phyloP scores from a whole-genome alignment of 2,113 vertebrate genomes.

The Heterotilapia buettikoferi region DNA sequence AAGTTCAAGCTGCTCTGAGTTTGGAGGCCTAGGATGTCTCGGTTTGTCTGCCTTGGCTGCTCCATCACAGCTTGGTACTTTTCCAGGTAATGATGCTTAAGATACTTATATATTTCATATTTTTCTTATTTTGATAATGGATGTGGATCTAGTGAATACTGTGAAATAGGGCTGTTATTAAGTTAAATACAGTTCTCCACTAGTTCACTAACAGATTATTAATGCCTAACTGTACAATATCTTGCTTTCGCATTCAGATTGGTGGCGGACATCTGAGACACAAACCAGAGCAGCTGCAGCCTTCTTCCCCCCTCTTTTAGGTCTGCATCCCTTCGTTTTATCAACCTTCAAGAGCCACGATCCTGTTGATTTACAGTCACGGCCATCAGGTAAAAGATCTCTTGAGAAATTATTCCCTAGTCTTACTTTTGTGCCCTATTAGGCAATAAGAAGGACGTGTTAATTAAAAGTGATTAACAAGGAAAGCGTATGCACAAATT shows the following conservation, averaged over 20 bases:
- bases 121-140: not conserved
- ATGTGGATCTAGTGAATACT: not conserved
- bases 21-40: constrained; percentile 82
- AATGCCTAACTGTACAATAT: not conserved
- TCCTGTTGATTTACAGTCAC: constrained; percentile 74
- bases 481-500: not conserved
- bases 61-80: constrained; percentile 77
- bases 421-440: not conserved
- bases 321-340: constrained; percentile 83
- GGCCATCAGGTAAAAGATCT: constrained; percentile 74
- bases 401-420: not conserved
- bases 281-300: constrained; percentile 74
- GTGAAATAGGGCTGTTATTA: not conserved
- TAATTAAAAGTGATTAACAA: not conserved
- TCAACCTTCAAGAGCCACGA: constrained; percentile 78
- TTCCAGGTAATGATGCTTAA: constrained; percentile 72
- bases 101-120: not conserved
- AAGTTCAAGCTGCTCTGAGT: constrained; percentile 77
- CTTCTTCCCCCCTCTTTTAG: constrained; percentile 84
- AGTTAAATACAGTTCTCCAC: not conserved
- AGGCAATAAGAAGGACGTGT: not conserved
- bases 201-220: not conserved
- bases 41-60: constrained; percentile 78
- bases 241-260: constrained; percentile 67
- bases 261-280: constrained; percentile 82